These are phyloP conservation scores for Epistrophella euchroma DNA, from an alignment of 2,888 invertebrate genomes.

Conservation along the genomic window DNA sequence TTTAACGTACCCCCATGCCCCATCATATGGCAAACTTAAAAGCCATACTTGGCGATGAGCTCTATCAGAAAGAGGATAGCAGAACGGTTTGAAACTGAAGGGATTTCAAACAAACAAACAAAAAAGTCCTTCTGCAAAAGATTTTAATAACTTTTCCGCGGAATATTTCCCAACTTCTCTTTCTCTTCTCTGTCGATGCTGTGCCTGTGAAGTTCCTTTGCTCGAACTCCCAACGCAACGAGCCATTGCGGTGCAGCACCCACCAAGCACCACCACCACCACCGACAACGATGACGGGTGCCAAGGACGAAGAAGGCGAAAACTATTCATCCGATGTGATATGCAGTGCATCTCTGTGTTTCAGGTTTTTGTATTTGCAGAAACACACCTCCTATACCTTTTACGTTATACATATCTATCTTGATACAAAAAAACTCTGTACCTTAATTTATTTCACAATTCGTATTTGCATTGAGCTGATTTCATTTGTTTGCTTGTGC, in stretches of 20 bases:
- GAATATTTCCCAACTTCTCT: constrained; percentile 48
- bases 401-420: background rate
- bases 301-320: constrained; percentile 27
- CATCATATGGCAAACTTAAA: constrained; percentile 47
- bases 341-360: constrained; percentile 35
- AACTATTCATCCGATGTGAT: constrained; percentile 50
- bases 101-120: constrained; percentile 40
- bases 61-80: constrained; percentile 23
- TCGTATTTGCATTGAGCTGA: constrained; percentile 61
- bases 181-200: constrained; percentile 1
- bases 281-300: background rate
- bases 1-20: background rate
- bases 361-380: constrained; percentile 14
- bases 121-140: constrained; percentile 57
- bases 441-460: constrained; percentile 60
- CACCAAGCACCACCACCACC: background rate
- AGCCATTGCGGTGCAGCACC: background rate
- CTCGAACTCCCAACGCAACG: constrained; percentile 4
- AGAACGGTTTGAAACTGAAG: constrained; percentile 18
- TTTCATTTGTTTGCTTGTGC: constrained; percentile 63
- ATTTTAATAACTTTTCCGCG: constrained; percentile 75
- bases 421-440: constrained; percentile 19
- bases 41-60: constrained; percentile 41
- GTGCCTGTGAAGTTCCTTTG: constrained; percentile 32
- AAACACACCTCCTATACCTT: background rate